Percentiles rank a stretch among this genome's conserved stretches.
phyloP scores from a whole-genome alignment of 2,113 vertebrate species.

The Neolamprologus longior region DNA sequence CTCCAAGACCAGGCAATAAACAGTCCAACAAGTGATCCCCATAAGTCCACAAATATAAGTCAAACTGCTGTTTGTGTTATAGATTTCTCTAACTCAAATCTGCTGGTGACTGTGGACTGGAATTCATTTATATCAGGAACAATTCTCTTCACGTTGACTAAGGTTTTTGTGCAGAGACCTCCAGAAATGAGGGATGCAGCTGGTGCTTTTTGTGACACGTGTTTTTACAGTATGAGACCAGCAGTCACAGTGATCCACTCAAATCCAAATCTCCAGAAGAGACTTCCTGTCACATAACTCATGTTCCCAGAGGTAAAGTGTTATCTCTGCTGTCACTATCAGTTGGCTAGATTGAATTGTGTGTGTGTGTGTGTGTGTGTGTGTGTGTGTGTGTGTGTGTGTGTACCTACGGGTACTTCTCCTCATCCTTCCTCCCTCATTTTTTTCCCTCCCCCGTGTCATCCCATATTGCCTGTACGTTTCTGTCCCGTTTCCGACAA shows the following conservation, averaged over 20 bases:
- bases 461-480: background rate
- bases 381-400: background rate
- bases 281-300: constrained; percentile 46
- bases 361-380: background rate
- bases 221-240: constrained; percentile 13
- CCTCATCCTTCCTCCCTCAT: background rate
- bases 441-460: background rate
- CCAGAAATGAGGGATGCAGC: constrained; percentile 29
- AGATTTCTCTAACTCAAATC: background rate
- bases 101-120: background rate
- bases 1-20: background rate
- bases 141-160: background rate
- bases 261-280: constrained; percentile 23
- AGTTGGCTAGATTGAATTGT: background rate
- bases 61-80: background rate
- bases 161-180: background rate
- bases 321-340: constrained; percentile 26
- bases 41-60: background rate
- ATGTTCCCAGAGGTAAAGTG: constrained; percentile 32
- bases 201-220: background rate
- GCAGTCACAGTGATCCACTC: constrained; percentile 4
- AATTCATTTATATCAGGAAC: background rate
- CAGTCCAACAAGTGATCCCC: background rate
- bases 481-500: constrained; percentile 12
- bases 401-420: background rate